Percentiles rank a stretch among this genome's conserved stretches.
phyloP scores from a whole-genome alignment of 2,113 vertebrate genomes.

The Nymphicus hollandicus region DNA sequence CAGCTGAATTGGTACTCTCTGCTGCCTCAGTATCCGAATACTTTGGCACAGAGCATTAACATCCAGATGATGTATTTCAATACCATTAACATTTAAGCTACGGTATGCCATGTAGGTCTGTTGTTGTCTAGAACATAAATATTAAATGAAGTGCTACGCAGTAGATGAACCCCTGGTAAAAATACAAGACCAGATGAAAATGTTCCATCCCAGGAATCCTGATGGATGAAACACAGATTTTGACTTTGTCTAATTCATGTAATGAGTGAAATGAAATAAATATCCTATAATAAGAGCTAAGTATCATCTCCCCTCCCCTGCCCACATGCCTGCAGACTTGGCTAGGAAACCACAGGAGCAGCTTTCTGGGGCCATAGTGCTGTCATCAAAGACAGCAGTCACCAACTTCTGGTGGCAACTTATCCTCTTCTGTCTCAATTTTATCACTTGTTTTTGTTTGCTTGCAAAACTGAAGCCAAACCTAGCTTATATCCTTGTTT shows the following conservation, averaged over 20 bases:
- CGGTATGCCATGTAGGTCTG: background rate
- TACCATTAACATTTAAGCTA: background rate
- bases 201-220: background rate
- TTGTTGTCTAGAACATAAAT: background rate
- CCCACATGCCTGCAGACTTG: background rate
- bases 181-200: background rate
- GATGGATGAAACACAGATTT: background rate
- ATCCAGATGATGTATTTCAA: background rate
- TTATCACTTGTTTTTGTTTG: background rate
- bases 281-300: background rate
- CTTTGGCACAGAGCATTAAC: background rate
- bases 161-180: background rate
- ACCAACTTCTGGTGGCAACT: background rate
- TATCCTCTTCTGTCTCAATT: background rate
- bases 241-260: background rate
- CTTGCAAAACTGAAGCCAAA: background rate
- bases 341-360: background rate
- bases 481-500: background rate
- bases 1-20: background rate
- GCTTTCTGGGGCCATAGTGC: background rate
- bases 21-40: background rate
- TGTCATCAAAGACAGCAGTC: background rate
- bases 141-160: background rate
- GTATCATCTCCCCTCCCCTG: background rate
- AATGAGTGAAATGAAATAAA: background rate